Evolutionary conservation across 2,113 vertebrate species (phyloP), one percentile per base, ranked within the genome.

Genomic region (Panurus biarmicus): DNA sequence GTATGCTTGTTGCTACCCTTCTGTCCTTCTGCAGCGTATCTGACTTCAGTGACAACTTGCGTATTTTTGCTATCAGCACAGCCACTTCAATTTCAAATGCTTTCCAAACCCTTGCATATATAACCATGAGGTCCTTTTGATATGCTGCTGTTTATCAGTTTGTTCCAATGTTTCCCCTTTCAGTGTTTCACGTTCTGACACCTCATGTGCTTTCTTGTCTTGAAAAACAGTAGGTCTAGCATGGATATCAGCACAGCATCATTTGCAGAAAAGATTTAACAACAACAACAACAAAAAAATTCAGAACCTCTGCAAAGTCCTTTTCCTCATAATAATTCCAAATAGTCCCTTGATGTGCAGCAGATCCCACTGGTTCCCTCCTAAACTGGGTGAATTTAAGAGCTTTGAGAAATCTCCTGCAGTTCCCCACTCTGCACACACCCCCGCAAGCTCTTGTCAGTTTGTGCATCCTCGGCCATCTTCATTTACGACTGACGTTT

Each of bases 91-190:
- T 95, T 92, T 54, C 61, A 88, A 84, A 88, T 88, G 74, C 91
- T 71, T 96, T 90, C 75, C 67, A 96, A 89, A 93, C 23, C 58
- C 62, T 79, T 76, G 47, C 40, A 66, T 74, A 25, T 64, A 57
- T 66, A 93, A 77, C 56, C 35, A 65, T 3, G 47, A 81, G 50
- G 75, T 36, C 42, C 72, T 88, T 88, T 50, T 95, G 75, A 96
- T 76, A 90, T 28, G 47, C 51, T 95, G 58, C 62, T 94, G 25
- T 91, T 97, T 96, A 96, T 95, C 94, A 84, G 62, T 96, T 91
- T 58, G 57, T 94, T 89, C 77, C 74, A 36, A 36, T 85, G 87
- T 61, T 89, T 67, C 35, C 8, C 40, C n/a, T 91, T 75, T 50
- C 76, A 65, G 22, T 12, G 11, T 85, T 93, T 91, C 47, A 28